These are phyloP conservation scores for Metaphire vulgaris DNA, from an alignment of 1,140 invertebrate species.

Conservation along the genomic window DNA sequence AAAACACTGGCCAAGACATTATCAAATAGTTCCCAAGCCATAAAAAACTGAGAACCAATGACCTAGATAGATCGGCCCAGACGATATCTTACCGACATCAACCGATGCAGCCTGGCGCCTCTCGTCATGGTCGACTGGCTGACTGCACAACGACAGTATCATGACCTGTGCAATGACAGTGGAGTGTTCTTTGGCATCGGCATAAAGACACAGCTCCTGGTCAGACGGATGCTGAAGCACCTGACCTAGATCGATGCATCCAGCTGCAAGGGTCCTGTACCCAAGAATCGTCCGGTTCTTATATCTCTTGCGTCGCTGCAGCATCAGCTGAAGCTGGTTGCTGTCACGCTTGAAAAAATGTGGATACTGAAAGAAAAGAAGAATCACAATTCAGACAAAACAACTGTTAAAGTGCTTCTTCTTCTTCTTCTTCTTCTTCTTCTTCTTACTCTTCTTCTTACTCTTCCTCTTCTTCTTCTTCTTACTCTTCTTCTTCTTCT, in stretches of 20 bases:
- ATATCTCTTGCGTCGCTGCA: slow-evolving; percentile 91
- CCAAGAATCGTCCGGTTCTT: slow-evolving; percentile 98
- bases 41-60: too few species aligned
- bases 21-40: too few species aligned
- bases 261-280: slow-evolving; percentile 94
- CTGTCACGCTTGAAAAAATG: slow-evolving; percentile 95
- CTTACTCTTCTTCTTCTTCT: too few species aligned
- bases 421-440: too few species aligned
- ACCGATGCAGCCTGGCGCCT: slow-evolving; percentile 37
- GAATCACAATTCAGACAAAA: too few species aligned
- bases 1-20: too few species aligned
- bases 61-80: too few species aligned
- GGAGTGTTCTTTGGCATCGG: slow-evolving; percentile 56
- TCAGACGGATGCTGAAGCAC: slow-evolving; percentile 85
- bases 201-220: slow-evolving; percentile 75
- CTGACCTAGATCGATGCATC: slow-evolving; percentile 91
- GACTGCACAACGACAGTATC: slow-evolving; percentile 73
- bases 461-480: too few species aligned
- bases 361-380: slow-evolving; percentile 69
- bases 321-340: slow-evolving; percentile 79
- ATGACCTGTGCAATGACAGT: slow-evolving; percentile 68
- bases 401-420: too few species aligned
- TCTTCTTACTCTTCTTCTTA: too few species aligned
- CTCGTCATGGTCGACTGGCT: slow-evolving; percentile 88
- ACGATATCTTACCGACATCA: slow-evolving; percentile 45